Base-by-base conservation (phyloP, 2,888 invertebrate species). In the Drosophila anomelani region DNA sequence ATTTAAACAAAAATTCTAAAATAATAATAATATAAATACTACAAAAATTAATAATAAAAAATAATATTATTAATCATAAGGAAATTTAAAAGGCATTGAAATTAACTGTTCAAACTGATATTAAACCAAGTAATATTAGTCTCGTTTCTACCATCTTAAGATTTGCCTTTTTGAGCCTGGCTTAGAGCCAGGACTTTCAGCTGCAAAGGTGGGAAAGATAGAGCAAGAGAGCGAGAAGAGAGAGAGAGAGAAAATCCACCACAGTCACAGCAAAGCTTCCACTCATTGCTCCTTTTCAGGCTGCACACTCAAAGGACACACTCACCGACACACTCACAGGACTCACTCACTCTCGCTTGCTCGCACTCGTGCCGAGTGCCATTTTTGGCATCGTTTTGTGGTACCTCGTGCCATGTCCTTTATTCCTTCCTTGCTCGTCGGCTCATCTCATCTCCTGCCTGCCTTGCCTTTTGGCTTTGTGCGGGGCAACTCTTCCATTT, bases 401-500 rank as follows among this genome's bases (percentile, higher is more conserved):
- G 32, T 29, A 8, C 46, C 17, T 39, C 47, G 39, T 47, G 32
- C 47, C 38, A 7, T n/a, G 9, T n/a, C 60, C 32, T 47, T 34
- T 41, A 23, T 39, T 26, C 39, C 47, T 63, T 34, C 47, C 17
- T 17, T 43, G 20, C 53, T 51, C 57, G 58, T 58, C 41, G 41
- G 41, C 34, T 61, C 61, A 58, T 61, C 61, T 43, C 61, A 34
- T 41, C 23, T 41, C 10, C n/a, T 34, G 55, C 3, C 20, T 4
- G 20, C 8, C 39, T 8, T 60, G 61, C 61, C 61, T 20, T 41
- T 55, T 56, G 51, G 56, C 74, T 63, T 73, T 73, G 55, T 75
- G 72, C 67, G 64, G 60, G 43, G 47, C 81, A 85, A 84, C 88
- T 84, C 84, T 86, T 88, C 87, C 87, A 84, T 84, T 88, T 84